Base-by-base conservation (phyloP, 2,113 vertebrate genomes). In the Hypomesus transpacificus region DNA sequence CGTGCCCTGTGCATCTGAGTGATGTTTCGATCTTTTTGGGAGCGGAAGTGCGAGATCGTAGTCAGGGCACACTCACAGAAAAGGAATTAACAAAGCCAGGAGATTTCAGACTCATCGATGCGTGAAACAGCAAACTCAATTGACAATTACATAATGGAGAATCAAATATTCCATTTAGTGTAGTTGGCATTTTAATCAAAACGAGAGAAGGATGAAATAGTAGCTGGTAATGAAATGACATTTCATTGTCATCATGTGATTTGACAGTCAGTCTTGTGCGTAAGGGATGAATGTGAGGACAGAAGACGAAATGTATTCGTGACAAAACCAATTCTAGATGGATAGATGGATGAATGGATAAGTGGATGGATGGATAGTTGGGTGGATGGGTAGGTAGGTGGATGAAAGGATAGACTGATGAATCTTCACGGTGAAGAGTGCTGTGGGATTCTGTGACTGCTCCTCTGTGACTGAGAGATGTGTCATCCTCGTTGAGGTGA, bases 81-180 rank as follows among this genome's bases (percentile, higher is more conserved):
- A 31, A 71, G 22, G 57, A 8, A 24, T 59, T 59, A 1, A 54
- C 20, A 21, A 56, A 53, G 51, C 8, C 17, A 3, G 3, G n/a
- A 57, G 7, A 71, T 66, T n/a, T 20, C 26, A 69, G 54, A 68
- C 16, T 61, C 8, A 17, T 21, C 17, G 17, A 50, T 52, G 24
- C 56, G 69, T 16, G 20, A 20, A 21, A 54, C 22, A 50, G 18
- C 51, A 68, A 73, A 83, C 73, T 82, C 26, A 73, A 70, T 67
- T 73, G 51, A 57, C 24, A 75, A 68, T 53, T 61, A 66, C 65
- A 61, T 57, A 65, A 71, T 20, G 56, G 70, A 74, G 73, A 80
- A 85, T 72, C 13, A 53, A 64, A 74, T 53, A 67, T 65, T 71
- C 63, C 73, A 70, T 83, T 82, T 78, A 68, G 76, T 6, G 17